Conservation (phyloP, 2,888 invertebrate species). For the Pasiphila rectangulata region DNA sequence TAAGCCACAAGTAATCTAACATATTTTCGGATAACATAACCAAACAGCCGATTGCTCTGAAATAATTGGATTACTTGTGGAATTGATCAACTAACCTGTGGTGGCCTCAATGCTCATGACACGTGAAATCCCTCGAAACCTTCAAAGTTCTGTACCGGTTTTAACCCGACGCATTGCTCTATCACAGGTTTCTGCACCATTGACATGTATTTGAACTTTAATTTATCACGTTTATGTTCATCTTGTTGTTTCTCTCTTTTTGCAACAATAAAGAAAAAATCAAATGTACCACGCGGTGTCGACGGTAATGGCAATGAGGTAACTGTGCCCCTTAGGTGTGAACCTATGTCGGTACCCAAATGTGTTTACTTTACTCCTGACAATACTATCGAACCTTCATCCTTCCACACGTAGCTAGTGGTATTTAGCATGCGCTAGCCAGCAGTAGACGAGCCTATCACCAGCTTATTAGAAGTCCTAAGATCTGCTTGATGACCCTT, state of each 20-base stretch:
- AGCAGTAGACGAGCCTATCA: slow-evolving; percentile 36
- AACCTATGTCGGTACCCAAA: slow-evolving; percentile 54
- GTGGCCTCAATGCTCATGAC: slow-evolving; percentile 38
- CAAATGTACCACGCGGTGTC: slow-evolving; percentile 98
- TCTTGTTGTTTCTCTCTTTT: slow-evolving; percentile 81
- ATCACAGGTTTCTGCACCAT: slow-evolving; percentile 52
- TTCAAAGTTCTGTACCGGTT: slow-evolving; percentile 25
- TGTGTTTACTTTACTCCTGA: slow-evolving; percentile 49
- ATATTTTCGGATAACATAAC: slow-evolving; percentile 11
- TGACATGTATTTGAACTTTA: slow-evolving; percentile 37
- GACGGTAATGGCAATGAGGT: slow-evolving; percentile 96
- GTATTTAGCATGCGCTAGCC: slow-evolving; percentile 49
- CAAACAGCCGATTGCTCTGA: slow-evolving; percentile 1
- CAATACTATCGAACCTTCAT: slow-evolving; percentile 48
- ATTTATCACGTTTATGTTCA: slow-evolving; percentile 66
- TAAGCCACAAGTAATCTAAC: slow-evolving; percentile 19
- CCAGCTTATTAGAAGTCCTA: slow-evolving; percentile 43
- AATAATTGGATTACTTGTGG: slow-evolving; percentile 42
- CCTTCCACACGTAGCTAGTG: slow-evolving; percentile 50
- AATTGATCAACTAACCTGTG: slow-evolving; percentile 46
- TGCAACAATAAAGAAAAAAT: slow-evolving; percentile 87
- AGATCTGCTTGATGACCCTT: slow-evolving; percentile 35
- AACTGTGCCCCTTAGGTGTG: slow-evolving; percentile 80
- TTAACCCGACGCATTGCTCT: slow-evolving; percentile 35
- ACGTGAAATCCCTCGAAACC: slow-evolving; percentile 29